Evolutionary conservation across 2,888 invertebrate genomes (phyloP), one percentile per base, ranked within the genome.

Genomic region (Euphydryas editha): DNA sequence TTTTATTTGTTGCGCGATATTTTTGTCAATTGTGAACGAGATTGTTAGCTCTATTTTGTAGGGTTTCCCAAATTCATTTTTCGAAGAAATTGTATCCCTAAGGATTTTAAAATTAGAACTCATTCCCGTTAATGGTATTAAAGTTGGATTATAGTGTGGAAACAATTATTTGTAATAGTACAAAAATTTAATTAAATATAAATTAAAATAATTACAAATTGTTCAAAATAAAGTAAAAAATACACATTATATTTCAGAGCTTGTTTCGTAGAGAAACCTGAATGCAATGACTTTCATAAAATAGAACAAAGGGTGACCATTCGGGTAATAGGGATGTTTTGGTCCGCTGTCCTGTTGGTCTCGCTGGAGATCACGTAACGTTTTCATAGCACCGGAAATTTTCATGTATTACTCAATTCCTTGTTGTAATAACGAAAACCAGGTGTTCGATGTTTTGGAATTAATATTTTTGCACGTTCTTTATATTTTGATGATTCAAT

Each of bases 351-450:
- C 51, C 76, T 75, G 77, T 79, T 79, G 78, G 77, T 76, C 49
- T 51, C 79, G 75, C 70, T 76, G 78, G 49, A 47, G 83, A 83
- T 86, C 87, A 87, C 86, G 87, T 87, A 85, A 83, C 82, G 79
- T 85, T 86, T 87, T 87, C 86, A 86, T 85, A 82, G 85, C 84
- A 74, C 77, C 82, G 78, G 84, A 83, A 86, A 85, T 84, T 85
- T 86, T 76, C 80, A 85, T 83, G 84, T 84, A 85, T 85, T 81
- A 77, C 80, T 79, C 44, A 46, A 18, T 83, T 84, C 83, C 81
- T 83, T 86, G 83, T 84, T 72, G 71, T 69, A 78, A 78, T 49
- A 51, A n/a, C 49, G 49, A 7, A 51, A 20, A 1, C 20, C 2
- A 51, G 49, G 24, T 51, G 15, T 13, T 20, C 10, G 30, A 30